Evolutionary conservation across 1,140 invertebrate genomes (phyloP).

Genomic region (Apis dorsata): DNA sequence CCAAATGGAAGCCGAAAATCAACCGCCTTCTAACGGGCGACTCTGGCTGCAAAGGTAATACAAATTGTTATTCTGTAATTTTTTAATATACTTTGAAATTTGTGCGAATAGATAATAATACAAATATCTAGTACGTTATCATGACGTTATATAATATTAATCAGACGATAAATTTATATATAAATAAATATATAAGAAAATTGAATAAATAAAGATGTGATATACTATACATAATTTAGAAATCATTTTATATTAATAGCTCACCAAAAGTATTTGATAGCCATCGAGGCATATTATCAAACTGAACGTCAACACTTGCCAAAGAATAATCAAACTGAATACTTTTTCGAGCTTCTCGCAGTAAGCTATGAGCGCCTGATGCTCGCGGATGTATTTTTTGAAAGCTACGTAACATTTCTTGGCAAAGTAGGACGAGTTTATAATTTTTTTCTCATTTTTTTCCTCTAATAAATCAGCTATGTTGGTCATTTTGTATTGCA

Average conservation of each 20-base stretch:
- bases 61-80: too few relatives aligned
- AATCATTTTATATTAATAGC: not conserved
- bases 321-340: conserved; percentile 48
- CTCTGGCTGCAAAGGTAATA: not conserved
- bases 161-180: too few relatives aligned
- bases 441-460: too few relatives aligned
- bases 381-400: conserved; percentile 35
- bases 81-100: too few relatives aligned
- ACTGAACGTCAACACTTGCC: conserved; percentile 54
- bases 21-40: not conserved
- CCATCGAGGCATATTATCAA: conserved; percentile 60
- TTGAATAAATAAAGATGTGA: not conserved
- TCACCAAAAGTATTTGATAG: conserved; percentile 55
- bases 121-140: too few relatives aligned
- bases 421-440: not conserved
- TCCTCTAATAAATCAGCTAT: not conserved
- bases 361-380: conserved; percentile 47
- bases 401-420: not conserved
- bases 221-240: not conserved
- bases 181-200: not conserved
- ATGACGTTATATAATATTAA: too few relatives aligned
- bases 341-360: conserved; percentile 41
- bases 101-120: too few relatives aligned
- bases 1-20: conserved; percentile 30
- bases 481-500: conserved; percentile 41